Conservation (phyloP, 2,888 invertebrate species). For the Pristionchus arcanus region DNA sequence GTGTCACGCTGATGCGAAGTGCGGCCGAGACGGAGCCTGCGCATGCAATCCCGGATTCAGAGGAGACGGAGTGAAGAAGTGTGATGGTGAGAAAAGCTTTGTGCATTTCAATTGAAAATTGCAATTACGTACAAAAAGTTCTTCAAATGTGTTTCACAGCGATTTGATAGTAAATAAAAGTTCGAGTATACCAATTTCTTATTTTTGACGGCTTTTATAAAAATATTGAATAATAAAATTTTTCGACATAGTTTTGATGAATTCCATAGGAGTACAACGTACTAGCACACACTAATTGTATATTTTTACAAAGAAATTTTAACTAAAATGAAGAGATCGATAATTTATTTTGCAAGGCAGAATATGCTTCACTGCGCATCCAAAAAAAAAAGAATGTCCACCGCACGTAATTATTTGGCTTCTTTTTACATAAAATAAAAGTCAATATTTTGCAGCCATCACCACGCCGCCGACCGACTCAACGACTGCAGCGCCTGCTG, state of each 20-base stretch:
- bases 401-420: too few species aligned
- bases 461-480: not conserved
- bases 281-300: too few species aligned
- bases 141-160: not conserved
- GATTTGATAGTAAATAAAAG: not conserved
- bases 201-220: too few species aligned
- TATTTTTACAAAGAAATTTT: too few species aligned
- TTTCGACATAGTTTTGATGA: too few species aligned
- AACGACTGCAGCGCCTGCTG: slow-evolving; percentile 3
- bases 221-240: too few species aligned
- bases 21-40: slow-evolving; percentile 66
- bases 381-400: too few species aligned
- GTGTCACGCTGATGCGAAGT: slow-evolving; percentile 68
- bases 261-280: too few species aligned
- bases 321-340: too few species aligned
- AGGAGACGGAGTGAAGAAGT: slow-evolving; percentile 71
- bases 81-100: slow-evolving; percentile 53
- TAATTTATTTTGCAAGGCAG: too few species aligned
- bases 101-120: not conserved
- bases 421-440: not conserved
- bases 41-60: slow-evolving; percentile 70
- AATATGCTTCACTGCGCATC: too few species aligned
- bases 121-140: not conserved
- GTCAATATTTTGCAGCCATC: slow-evolving; percentile 7
- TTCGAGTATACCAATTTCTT: too few species aligned